Evolutionary conservation across 2,797 vertebrate species (phyloP), one percentile per base, ranked within the genome.

Genomic region (Xiphorhynchus erythropygius): DNA sequence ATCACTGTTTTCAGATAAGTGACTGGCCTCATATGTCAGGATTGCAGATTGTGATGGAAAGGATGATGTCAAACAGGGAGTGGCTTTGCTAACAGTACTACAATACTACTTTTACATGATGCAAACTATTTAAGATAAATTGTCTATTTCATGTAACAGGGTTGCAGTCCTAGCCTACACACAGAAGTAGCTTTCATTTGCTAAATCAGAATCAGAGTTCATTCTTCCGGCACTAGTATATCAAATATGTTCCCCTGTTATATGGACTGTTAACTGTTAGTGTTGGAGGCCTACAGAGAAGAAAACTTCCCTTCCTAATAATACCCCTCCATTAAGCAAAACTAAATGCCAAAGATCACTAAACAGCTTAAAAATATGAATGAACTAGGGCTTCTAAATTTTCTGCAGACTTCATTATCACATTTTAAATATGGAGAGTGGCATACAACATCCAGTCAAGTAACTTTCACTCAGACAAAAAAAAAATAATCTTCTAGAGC

Each of bases 41-140:
- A 49, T 4, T n/a, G 10, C 14, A 88, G 49, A 52, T 17, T 71
- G 30, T 42, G 55, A 78, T 57, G 24, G 62, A 86, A 75, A 71
- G 8, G 11, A 64, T 0, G 0, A 16, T 35, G 35, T 62, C 32
- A 91, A 77, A 73, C 11, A 68, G 6, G 16, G 11, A 75, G 19
- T 73, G n/a, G 24, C 19, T 90, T 95, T 95, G 50, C 22, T 21
- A 75, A 56, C 16, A 81, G n/a, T 28, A 39, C 8, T 67, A 47
- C 11, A 32, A 11, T 56, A 56, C 86, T 37, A 25, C 5, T 68
- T 87, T 70, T 50, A 70, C 19, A 37, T 7, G 42, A 63, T 69
- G 35, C 6, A 62, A 62, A 50, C 55, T 64, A 52, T 33, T 70
- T 55, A 47, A 62, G 8, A 55, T 19, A 78, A 57, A 65, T 75